A percentile compares a stretch with the other conserved stretches of the same genome.
phyloP scores from a whole-genome alignment of 2,113 vertebrate species.

The Tautogolabrus adspersus region DNA sequence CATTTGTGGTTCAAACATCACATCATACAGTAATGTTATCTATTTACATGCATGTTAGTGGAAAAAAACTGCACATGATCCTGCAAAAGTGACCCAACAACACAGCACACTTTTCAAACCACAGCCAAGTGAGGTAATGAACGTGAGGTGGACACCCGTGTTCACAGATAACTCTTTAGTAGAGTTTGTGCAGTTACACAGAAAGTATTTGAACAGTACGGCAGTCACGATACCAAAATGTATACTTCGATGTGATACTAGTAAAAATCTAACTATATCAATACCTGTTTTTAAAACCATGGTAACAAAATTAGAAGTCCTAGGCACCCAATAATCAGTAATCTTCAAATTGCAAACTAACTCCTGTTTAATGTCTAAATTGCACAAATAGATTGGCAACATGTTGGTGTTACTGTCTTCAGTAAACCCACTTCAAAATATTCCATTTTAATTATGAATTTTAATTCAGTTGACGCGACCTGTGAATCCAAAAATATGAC shows the following conservation, averaged over 20 bases:
- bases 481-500: too few species aligned
- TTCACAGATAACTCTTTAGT: constrained; percentile 25
- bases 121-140: constrained; percentile 36
- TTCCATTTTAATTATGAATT: too few species aligned
- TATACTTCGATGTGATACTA: not conserved
- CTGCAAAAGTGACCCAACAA: constrained; percentile 39
- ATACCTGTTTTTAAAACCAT: too few species aligned
- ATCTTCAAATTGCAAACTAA: too few species aligned
- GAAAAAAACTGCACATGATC: constrained; percentile 31
- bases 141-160: constrained; percentile 1
- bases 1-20: constrained; percentile 20
- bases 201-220: not conserved
- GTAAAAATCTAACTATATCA: too few species aligned
- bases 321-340: too few species aligned
- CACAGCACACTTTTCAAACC: constrained; percentile 55
- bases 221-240: not conserved
- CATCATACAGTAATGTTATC: constrained; percentile 35
- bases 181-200: constrained; percentile 13
- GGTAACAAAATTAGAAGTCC: too few species aligned
- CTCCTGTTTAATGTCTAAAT: too few species aligned
- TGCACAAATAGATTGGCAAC: too few species aligned
- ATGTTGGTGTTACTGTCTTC: too few species aligned
- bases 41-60: constrained; percentile 67
- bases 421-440: too few species aligned
- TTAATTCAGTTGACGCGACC: too few species aligned